These are phyloP conservation scores for Tanypteryx hageni DNA, from an alignment of 2,888 invertebrate species.

Conservation along the genomic window DNA sequence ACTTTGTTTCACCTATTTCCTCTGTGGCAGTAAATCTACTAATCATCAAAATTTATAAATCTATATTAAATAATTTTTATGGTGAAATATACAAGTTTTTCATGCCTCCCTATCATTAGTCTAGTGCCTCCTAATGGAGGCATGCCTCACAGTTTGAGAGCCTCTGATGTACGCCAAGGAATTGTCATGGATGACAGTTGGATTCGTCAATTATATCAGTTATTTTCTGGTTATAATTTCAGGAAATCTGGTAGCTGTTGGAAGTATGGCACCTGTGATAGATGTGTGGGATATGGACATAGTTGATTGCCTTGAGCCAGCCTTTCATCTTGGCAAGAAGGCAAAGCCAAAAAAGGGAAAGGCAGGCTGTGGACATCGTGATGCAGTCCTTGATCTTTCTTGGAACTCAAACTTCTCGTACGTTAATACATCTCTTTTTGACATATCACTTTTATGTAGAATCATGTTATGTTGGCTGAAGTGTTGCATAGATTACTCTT, in stretches of 20 bases:
- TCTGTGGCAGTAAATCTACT: no score
- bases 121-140: no score
- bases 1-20: no score
- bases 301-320: conserved; percentile 93
- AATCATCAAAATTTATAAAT: no score
- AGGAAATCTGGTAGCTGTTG: conserved; percentile 94
- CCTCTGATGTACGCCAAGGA: no score
- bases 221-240: conserved; percentile 48
- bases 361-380: conserved; percentile 85
- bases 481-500: no score
- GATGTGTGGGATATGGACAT: conserved; percentile 98
- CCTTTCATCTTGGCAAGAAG: conserved; percentile 86
- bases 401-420: conserved; percentile 90
- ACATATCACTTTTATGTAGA: not conserved
- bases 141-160: no score
- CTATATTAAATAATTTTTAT: no score
- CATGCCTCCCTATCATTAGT: no score
- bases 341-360: conserved; percentile 85
- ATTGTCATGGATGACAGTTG: no score
- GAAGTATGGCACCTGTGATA: conserved; percentile 94
- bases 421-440: conserved; percentile 70
- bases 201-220: not conserved
- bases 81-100: no score
- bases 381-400: conserved; percentile 93
- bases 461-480: no score